Base-by-base conservation (phyloP, 2,888 invertebrate species). In the Teinopalpus imperialis region DNA sequence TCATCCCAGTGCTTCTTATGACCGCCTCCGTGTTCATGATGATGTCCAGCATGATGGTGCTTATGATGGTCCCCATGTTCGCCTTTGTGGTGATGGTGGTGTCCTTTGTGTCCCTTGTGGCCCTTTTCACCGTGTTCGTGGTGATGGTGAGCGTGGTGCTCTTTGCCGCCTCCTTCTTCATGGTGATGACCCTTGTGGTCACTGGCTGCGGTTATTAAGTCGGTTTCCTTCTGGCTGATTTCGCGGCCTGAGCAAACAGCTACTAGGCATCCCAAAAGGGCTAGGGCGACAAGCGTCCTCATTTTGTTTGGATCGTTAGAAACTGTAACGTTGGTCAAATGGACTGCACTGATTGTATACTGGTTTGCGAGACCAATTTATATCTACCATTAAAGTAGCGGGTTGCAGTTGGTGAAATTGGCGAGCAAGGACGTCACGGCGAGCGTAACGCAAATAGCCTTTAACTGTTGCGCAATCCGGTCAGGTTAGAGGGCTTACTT, bases 1-100 rank as follows among this genome's bases (percentile, higher is more conserved):
- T 93, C 94, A 58, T 94, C 94, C 80, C 93, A 93, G 63, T 94
- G 93, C 43, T 94, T 92, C 70, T 95, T 95, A 77, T 95, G 94
- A 60, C 94, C 94, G 9, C 94, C 94, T 9, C 93, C 94, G 64
- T 94, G 92, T 60, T 95, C 94, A 47, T 91, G 91, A 71, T 94
- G 93, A 65, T 94, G 93, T 6, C 93, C 93, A 30, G 90, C 92
- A 63, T 95, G 93, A 63, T 94, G 93, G 58, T 95, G 93, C 63
- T 94, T 94, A 39, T 92, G 93, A 65, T 95, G 93, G 48, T 94
- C 89, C 3, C 94, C 94, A 63, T 94, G 93, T 18, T 94, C 94
- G 6, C 93, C 94, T 63, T 95, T 93, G 60, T 95, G 93, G 81
- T 94, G 94, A 63, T 94, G 92, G 61, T 94, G 94, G 54, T 93